Conservation (phyloP, 2,797 vertebrate genomes). For the Propithecus deckenii region DNA sequence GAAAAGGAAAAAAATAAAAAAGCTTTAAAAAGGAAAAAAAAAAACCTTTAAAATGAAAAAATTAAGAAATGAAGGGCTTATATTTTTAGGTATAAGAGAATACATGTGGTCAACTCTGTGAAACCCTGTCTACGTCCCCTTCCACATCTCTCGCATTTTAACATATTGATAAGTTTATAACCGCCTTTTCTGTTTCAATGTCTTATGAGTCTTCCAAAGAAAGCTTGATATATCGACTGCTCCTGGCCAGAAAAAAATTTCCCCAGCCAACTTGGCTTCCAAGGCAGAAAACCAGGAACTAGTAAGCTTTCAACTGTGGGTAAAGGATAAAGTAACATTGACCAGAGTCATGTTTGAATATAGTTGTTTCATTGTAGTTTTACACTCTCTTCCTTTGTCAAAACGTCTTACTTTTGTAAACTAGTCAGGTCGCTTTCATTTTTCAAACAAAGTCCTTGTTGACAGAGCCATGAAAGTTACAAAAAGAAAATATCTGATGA, state of each 20-base stretch:
- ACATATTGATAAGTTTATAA: neutral
- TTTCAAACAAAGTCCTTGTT: neutral
- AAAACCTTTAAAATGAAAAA: neutral
- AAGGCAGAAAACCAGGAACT: neutral
- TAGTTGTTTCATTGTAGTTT: neutral
- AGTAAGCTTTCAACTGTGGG: neutral
- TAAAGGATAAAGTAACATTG: neutral
- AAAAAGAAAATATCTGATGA: neutral
- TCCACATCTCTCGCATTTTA: neutral
- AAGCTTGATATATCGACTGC: neutral
- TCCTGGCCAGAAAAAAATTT: neutral
- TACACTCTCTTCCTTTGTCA: neutral
- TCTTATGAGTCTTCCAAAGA: neutral
- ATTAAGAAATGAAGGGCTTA: neutral
- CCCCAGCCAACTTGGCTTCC: neutral
- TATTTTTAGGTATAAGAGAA: neutral
- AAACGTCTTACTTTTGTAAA: neutral
- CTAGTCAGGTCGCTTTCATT: neutral
- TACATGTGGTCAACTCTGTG: neutral
- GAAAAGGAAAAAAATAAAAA: neutral
- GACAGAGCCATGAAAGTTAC: neutral
- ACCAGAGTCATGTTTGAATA: neutral
- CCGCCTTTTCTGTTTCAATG: neutral
- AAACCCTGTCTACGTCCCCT: neutral
- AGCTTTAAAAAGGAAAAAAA: neutral